A percentile compares a stretch with the other conserved stretches of the same genome.
phyloP scores from a whole-genome alignment of 2,888 invertebrate species.

The Lasioglossum vierecki region DNA sequence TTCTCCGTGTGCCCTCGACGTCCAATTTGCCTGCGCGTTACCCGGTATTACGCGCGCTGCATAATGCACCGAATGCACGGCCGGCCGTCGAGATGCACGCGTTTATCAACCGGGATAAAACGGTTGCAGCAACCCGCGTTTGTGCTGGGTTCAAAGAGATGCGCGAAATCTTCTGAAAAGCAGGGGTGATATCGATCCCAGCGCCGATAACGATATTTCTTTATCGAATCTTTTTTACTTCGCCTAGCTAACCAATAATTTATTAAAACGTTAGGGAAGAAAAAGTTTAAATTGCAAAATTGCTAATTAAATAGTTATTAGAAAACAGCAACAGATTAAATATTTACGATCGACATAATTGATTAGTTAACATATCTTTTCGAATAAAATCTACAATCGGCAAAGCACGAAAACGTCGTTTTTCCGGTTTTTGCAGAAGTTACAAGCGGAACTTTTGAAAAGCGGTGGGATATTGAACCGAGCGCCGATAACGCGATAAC shows the following conservation, averaged over 20 bases:
- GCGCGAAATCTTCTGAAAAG: not conserved
- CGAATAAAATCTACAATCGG: not conserved
- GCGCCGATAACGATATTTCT: no score
- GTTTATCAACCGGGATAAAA: constrained; percentile 26
- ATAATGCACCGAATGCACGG: constrained; percentile 26
- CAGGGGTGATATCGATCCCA: not conserved
- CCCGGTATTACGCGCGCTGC: constrained; percentile 40
- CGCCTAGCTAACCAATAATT: no score
- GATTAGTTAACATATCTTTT: no score
- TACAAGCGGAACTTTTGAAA: constrained; percentile 15
- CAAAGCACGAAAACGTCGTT: not conserved
- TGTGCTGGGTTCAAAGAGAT: not conserved
- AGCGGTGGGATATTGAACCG: constrained; percentile 2
- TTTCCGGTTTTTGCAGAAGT: not conserved
- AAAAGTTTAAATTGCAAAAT: no score
- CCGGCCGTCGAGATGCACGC: not conserved
- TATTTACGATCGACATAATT: no score
- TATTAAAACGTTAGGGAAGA: no score
- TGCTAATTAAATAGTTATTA: no score
- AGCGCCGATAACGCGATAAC: constrained; percentile 24
- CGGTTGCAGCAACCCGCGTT: not conserved
- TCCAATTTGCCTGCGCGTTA: constrained; percentile 41
- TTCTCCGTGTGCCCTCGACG: constrained; percentile 12
- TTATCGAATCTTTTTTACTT: no score
- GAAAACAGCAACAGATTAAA: no score